phyloP scores from a whole-genome alignment of 2,113 vertebrate genomes.

The Myrmecobius fasciatus region DNA sequence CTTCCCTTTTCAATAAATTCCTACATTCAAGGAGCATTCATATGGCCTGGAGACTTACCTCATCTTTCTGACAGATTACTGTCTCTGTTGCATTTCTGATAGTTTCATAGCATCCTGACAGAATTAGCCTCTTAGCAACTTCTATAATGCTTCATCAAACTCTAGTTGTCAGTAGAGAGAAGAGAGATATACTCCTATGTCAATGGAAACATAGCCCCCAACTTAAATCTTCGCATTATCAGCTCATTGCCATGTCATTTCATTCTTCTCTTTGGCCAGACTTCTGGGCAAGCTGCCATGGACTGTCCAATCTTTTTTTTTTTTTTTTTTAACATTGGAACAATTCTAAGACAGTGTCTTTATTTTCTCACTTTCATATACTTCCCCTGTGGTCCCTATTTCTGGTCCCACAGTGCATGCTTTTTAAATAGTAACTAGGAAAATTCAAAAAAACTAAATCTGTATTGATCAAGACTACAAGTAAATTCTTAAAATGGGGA shows the following conservation, averaged over 20 bases:
- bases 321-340: neutral
- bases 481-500: neutral
- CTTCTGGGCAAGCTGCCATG: neutral
- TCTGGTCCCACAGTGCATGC: neutral
- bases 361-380: neutral
- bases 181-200: neutral
- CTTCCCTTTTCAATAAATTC: neutral
- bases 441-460: neutral
- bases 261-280: neutral
- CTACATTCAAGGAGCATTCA: neutral
- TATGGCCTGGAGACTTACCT: neutral
- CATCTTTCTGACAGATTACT: neutral
- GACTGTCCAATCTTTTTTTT: neutral
- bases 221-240: neutral
- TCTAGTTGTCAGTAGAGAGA: neutral
- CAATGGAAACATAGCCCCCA: neutral
- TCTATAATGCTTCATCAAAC: neutral
- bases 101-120: neutral
- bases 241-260: neutral
- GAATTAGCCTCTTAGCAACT: neutral
- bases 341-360: neutral
- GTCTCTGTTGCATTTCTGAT: neutral
- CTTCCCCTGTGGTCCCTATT: neutral
- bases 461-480: neutral
- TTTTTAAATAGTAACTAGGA: neutral